phyloP scores from a whole-genome alignment of 2,888 invertebrate species.

The Sericinus montela region DNA sequence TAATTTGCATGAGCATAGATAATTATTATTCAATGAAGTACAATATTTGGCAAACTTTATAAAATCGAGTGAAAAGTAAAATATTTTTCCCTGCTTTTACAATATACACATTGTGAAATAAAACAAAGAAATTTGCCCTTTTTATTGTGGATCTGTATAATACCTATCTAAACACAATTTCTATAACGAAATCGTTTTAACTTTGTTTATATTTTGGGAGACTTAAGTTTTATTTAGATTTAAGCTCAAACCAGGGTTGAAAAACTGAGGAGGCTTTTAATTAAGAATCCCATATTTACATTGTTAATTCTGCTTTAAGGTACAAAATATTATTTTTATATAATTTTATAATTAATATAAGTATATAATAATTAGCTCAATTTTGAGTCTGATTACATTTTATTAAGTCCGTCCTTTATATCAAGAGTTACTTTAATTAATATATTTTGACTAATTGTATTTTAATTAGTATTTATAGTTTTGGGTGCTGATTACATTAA shows the following conservation, averaged over 20 bases:
- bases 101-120: no score
- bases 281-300: slow-evolving; percentile 24
- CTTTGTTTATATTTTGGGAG: background rate
- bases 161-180: no score
- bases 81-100: no score
- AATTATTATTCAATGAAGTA: no score
- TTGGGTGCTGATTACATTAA: slow-evolving; percentile 18
- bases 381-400: slow-evolving; percentile 16
- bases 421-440: background rate
- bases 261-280: slow-evolving; percentile 28
- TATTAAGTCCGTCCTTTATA: slow-evolving; percentile 14
- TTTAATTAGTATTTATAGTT: background rate
- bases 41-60: no score
- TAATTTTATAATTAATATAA: slow-evolving; percentile 9
- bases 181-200: no score
- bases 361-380: slow-evolving; percentile 11
- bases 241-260: slow-evolving; percentile 27
- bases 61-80: no score
- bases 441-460: slow-evolving; percentile 5
- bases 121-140: no score
- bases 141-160: no score
- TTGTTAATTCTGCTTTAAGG: slow-evolving; percentile 24
- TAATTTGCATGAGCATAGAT: no score
- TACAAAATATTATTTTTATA: slow-evolving; percentile 25
- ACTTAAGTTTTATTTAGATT: slow-evolving; percentile 11